A percentile compares a stretch with the other conserved stretches of the same genome.
Evolutionary conservation across 1,140 invertebrate species (phyloP).

Genomic region (Musca domestica): DNA sequence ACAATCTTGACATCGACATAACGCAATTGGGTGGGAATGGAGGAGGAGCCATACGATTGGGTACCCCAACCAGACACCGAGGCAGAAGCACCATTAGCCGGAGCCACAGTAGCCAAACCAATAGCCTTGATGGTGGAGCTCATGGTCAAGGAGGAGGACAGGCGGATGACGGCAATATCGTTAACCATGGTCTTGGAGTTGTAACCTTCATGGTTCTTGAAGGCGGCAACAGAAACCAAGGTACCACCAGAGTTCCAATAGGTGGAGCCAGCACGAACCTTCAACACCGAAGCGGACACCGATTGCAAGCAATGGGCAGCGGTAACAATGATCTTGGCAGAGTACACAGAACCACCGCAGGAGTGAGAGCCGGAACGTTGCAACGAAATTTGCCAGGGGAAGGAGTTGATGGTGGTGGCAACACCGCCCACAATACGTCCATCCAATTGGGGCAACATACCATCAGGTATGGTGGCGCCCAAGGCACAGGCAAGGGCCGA

Average conservation of each 20-base stretch:
- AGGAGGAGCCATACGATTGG: slow-evolving; percentile 25
- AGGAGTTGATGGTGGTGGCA: neutral
- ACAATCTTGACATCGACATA: slow-evolving; percentile 38
- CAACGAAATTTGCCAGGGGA: slow-evolving; percentile 57
- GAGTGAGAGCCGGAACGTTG: slow-evolving; percentile 55
- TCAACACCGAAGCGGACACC: too few relatives aligned
- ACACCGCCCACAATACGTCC: slow-evolving; percentile 56
- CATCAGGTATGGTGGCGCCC: neutral
- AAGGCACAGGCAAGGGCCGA: slow-evolving; percentile 10
- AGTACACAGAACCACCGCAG: slow-evolving; percentile 60
- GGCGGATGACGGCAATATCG: slow-evolving; percentile 47
- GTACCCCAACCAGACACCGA: slow-evolving; percentile 56
- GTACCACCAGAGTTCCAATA: slow-evolving; percentile 40
- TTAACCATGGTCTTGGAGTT: slow-evolving; percentile 42
- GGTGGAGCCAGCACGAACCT: slow-evolving; percentile 48
- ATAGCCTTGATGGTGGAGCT: slow-evolving; percentile 33
- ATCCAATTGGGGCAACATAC: slow-evolving; percentile 11
- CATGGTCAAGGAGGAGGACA: slow-evolving; percentile 36
- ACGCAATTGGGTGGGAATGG: slow-evolving; percentile 24
- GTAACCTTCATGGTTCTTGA: slow-evolving; percentile 47
- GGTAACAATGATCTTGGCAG: too few relatives aligned
- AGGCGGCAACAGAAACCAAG: slow-evolving; percentile 36
- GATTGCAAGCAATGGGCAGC: too few relatives aligned
- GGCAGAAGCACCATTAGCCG: slow-evolving; percentile 39
- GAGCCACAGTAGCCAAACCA: slow-evolving; percentile 32